A percentile compares a stretch with the other conserved stretches of the same genome.
phyloP scores from a whole-genome alignment of 2,888 invertebrate genomes.

The Polietes domitor region DNA sequence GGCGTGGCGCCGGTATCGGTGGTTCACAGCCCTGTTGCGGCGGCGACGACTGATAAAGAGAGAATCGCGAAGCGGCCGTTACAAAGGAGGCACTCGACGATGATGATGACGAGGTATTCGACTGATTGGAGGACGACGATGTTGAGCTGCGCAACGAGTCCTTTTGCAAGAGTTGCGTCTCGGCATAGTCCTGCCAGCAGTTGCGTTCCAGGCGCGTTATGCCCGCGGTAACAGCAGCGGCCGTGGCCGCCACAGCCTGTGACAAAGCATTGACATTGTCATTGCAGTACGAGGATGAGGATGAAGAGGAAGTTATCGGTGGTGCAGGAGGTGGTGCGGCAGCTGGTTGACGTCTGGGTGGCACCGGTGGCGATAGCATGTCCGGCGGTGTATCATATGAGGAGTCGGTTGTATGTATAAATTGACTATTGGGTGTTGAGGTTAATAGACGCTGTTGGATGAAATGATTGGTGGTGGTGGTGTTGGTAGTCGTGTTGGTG shows the following conservation, averaged over 20 bases:
- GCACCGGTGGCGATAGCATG: conserved; percentile 79
- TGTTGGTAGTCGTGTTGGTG: conserved; percentile 35
- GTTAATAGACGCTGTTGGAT: conserved; percentile 37
- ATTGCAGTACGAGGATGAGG: background rate
- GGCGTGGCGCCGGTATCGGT: conserved; percentile 78
- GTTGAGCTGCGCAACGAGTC: conserved; percentile 72
- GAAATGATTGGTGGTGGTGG: conserved; percentile 47
- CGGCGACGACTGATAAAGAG: conserved; percentile 58
- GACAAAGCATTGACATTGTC: conserved; percentile 47
- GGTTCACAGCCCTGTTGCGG: conserved; percentile 67
- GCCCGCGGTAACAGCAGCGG: conserved; percentile 76
- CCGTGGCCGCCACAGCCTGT: conserved; percentile 72
- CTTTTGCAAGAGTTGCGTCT: conserved; percentile 60
- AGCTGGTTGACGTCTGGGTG: conserved; percentile 73
- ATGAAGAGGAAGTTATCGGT: background rate
- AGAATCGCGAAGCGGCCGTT: conserved; percentile 73
- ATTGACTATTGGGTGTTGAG: conserved; percentile 70
- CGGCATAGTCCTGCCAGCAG: conserved; percentile 75
- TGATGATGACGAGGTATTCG: conserved; percentile 70
- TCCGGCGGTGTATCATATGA: conserved; percentile 79
- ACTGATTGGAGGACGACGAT: conserved; percentile 70
- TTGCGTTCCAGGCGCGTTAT: conserved; percentile 75
- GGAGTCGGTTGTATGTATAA: conserved; percentile 72
- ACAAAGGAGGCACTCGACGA: conserved; percentile 74
- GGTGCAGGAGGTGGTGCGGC: conserved; percentile 41